These are phyloP conservation scores for Callithrix jacchus DNA, from an alignment of 2,113 vertebrate species.

Conservation along the genomic window DNA sequence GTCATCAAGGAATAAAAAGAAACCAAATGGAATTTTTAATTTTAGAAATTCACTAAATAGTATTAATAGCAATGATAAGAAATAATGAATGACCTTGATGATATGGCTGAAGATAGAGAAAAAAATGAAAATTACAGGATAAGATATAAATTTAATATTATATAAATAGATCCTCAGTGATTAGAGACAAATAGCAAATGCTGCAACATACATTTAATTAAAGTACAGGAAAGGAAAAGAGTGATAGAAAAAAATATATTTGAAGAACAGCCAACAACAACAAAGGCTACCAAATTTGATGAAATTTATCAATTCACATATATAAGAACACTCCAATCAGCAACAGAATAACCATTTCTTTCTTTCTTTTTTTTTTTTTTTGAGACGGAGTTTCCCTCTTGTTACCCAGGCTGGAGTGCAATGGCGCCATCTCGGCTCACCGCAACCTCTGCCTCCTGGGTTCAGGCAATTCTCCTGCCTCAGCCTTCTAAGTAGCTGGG, in stretches of 20 bases:
- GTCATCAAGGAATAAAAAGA: background rate
- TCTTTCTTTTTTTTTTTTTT: no score
- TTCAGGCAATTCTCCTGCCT: no score
- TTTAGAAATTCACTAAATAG: background rate
- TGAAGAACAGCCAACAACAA: background rate
- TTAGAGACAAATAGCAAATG: background rate
- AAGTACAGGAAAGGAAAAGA: background rate
- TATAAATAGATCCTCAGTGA: background rate
- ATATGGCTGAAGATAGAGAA: background rate
- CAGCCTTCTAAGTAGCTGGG: no score
- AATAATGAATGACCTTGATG: background rate
- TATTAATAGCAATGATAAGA: conserved; percentile 9
- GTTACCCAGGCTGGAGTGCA: no score
- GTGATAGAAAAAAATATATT: background rate
- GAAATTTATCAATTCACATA: background rate
- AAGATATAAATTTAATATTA: background rate
- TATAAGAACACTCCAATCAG: background rate
- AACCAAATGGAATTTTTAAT: background rate
- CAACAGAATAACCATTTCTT: background rate
- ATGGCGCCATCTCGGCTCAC: no score
- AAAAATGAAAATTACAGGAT: background rate
- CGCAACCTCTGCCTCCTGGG: no score
- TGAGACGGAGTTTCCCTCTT: no score
- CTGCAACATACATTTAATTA: background rate
- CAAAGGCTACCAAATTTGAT: background rate